Percentiles rank a stretch among this genome's conserved stretches.
Evolutionary conservation across 1,140 invertebrate species (phyloP).

Genomic region (Plutomurus gul): DNA sequence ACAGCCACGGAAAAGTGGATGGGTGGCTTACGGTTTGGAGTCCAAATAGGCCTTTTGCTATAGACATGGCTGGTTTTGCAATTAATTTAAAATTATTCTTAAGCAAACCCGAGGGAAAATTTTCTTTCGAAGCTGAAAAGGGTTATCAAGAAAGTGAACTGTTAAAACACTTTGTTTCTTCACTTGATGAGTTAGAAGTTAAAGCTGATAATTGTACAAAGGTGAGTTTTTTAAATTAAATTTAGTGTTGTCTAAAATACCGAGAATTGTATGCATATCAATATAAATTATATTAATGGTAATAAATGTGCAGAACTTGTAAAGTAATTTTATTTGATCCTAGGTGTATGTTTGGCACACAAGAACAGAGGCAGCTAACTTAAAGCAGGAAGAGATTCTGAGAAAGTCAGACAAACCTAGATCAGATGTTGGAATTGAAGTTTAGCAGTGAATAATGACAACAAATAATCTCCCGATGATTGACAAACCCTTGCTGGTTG

Average conservation of each 20-base stretch:
- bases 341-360: constrained; percentile 96
- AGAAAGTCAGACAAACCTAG: constrained; percentile 63
- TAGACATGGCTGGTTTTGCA: constrained; percentile 99
- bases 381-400: constrained; percentile 67
- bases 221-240: constrained; percentile 59
- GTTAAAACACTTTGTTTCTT: constrained; percentile 73
- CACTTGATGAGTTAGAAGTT: constrained; percentile 80
- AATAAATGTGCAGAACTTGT: background rate
- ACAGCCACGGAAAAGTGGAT: constrained; percentile 71
- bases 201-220: constrained; percentile 86
- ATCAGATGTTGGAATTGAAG: constrained; percentile 74
- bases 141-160: constrained; percentile 94
- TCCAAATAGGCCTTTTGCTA: constrained; percentile 76
- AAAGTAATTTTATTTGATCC: constrained; percentile 49
- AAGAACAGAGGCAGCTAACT: constrained; percentile 80
- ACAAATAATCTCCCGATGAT: too few relatives aligned
- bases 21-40: constrained; percentile 69
- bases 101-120: constrained; percentile 74
- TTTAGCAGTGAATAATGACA: too few relatives aligned
- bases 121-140: constrained; percentile 79
- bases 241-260: background rate
- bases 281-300: background rate
- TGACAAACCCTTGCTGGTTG: too few relatives aligned
- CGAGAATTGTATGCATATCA: background rate
- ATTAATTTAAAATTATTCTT: constrained; percentile 83